These are phyloP conservation scores for Stichodactyla mertensii DNA, from an alignment of 64 coral and sea anemone species.

Conservation along the genomic window DNA sequence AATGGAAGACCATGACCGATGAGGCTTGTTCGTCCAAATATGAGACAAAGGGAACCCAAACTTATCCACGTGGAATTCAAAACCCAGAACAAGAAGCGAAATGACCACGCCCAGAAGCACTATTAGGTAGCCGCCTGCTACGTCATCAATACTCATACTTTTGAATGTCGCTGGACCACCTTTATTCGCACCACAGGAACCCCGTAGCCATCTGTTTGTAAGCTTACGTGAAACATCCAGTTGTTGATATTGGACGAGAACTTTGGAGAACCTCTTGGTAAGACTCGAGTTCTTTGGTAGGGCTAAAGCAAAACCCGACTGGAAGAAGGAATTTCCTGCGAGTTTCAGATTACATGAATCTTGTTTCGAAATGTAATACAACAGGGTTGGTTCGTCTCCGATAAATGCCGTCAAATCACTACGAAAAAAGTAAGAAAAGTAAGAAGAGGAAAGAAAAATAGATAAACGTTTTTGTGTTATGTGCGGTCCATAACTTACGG, in stretches of 20 bases:
- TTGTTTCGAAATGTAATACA: constrained; percentile 20
- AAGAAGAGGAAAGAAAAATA: neutral
- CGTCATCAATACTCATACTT: constrained; percentile 20
- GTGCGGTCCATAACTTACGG: no score
- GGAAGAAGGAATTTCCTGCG: constrained; percentile 57
- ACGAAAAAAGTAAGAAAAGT: neutral
- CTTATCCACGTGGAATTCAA: constrained; percentile 26
- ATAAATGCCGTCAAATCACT: constrained; percentile 46
- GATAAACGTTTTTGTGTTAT: neutral
- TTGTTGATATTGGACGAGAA: constrained; percentile 31
- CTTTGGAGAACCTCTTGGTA: constrained; percentile 31
- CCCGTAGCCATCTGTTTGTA: constrained; percentile 27
- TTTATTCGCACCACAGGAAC: constrained; percentile 3
- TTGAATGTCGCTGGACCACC: neutral
- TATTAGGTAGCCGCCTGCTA: constrained; percentile 15
- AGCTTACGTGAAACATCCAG: constrained; percentile 36
- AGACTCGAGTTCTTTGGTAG: constrained; percentile 38
- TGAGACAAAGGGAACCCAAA: constrained; percentile 39
- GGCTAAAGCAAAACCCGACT: constrained; percentile 46
- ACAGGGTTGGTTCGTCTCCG: constrained; percentile 40
- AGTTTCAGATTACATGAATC: constrained; percentile 30
- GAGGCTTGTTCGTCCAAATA: constrained; percentile 40
- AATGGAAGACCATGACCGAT: neutral
- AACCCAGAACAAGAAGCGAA: neutral
- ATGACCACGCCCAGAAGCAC: neutral